These are phyloP conservation scores for Clivina fossor DNA, from an alignment of 2,888 invertebrate genomes.

Conservation along the genomic window DNA sequence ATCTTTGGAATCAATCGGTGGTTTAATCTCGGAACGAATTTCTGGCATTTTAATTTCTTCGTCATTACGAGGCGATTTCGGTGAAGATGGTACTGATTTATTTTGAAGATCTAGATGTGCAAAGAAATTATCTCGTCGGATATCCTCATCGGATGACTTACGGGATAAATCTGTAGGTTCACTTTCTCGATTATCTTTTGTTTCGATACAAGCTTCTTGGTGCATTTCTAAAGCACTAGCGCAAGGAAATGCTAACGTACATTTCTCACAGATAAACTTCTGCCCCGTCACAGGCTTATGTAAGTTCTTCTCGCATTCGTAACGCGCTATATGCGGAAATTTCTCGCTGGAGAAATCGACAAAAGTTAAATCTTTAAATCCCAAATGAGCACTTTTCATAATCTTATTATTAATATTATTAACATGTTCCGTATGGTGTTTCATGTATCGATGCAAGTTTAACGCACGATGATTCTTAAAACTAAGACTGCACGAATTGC, in stretches of 20 bases:
- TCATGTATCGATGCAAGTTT: constrained; percentile 68
- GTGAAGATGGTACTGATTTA: constrained; percentile 57
- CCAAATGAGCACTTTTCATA: constrained; percentile 58
- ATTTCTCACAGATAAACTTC: constrained; percentile 70
- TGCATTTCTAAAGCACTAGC: constrained; percentile 69
- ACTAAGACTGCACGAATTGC: constrained; percentile 68
- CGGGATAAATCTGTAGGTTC: constrained; percentile 46
- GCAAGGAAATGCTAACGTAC: constrained; percentile 71
- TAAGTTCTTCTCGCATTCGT: constrained; percentile 68
- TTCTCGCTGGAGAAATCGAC: constrained; percentile 81
- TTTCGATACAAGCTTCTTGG: constrained; percentile 56
- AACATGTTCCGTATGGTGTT: constrained; percentile 53
- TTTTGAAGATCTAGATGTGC: constrained; percentile 77
- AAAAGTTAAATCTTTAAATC: constrained; percentile 72
- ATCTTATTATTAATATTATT: constrained; percentile 42
- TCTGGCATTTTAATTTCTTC: constrained; percentile 17
- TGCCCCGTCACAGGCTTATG: constrained; percentile 60
- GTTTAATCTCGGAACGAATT: constrained; percentile 8
- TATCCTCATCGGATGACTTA: constrained; percentile 58
- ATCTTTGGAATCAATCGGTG: constrained; percentile 60
- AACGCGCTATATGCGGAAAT: constrained; percentile 75
- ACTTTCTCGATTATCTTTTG: constrained; percentile 41
- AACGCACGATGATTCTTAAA: constrained; percentile 74
- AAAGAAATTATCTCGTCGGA: constrained; percentile 76
- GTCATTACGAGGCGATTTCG: constrained; percentile 41